These are phyloP conservation scores for Arenaria interpres DNA, from an alignment of 2,113 vertebrate genomes.

Conservation along the genomic window DNA sequence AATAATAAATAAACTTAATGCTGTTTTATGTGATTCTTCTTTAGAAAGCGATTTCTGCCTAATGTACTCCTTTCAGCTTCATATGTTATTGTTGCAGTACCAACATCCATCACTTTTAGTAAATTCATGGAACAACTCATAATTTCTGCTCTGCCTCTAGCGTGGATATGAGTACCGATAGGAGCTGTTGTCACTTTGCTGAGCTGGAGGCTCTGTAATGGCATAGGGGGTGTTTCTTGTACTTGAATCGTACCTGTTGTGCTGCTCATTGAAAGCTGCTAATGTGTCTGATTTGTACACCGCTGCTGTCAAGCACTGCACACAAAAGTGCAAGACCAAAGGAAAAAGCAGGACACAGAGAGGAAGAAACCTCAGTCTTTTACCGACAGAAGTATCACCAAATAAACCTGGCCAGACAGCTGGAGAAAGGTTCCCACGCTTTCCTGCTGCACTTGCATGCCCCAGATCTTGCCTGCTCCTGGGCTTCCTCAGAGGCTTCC, in stretches of 20 bases:
- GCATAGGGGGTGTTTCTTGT: background rate
- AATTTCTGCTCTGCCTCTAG: background rate
- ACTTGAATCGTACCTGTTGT: background rate
- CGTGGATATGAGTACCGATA: accelerated
- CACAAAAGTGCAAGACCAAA: background rate
- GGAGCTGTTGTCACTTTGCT: background rate
- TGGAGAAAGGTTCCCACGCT: accelerated
- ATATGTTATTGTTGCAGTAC: background rate
- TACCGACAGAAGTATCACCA: accelerated
- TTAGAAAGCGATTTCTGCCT: constrained; percentile 55
- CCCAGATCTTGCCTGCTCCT: background rate
- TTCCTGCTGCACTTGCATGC: accelerated
- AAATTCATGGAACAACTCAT: background rate
- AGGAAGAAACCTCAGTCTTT: too few relatives aligned
- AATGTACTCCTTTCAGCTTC: background rate
- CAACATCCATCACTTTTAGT: background rate
- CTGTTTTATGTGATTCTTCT: constrained; percentile 37
- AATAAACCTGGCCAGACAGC: background rate
- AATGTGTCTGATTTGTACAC: background rate
- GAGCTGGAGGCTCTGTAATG: background rate
- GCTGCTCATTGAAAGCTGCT: background rate
- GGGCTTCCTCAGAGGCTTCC: background rate
- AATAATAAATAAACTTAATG: constrained; percentile 32
- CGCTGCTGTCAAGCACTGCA: background rate
- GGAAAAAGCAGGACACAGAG: background rate